A percentile compares a stretch with the other conserved stretches of the same genome.
phyloP scores from a whole-genome alignment of 2,113 vertebrate species.

The Meles meles region DNA sequence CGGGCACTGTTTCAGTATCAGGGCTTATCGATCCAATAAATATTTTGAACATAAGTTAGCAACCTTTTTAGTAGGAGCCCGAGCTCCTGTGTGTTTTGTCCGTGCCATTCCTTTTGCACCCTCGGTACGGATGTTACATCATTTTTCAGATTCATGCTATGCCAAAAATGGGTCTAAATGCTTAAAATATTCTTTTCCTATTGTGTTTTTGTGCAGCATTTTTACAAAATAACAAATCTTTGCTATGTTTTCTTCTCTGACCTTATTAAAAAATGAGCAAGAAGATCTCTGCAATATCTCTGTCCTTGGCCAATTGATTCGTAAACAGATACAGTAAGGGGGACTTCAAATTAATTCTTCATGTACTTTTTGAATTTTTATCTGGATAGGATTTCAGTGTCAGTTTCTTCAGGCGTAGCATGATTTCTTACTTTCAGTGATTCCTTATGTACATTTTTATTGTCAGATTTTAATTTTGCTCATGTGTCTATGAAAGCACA shows the following conservation, averaged over 20 bases:
- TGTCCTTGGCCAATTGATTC: not conserved
- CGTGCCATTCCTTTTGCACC: not conserved
- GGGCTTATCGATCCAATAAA: not conserved
- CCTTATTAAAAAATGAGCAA: not conserved
- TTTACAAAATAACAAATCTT: not conserved
- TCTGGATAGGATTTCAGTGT: not conserved
- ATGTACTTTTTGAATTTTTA: slow-evolving; percentile 2
- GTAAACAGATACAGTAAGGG: not conserved
- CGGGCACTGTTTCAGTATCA: not conserved
- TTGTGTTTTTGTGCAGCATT: not conserved
- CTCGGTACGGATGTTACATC: not conserved
- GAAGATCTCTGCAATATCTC: not conserved
- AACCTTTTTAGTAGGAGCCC: not conserved
- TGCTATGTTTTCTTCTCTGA: not conserved
- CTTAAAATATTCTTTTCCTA: not conserved
- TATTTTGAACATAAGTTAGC: not conserved
- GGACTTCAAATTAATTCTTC: not conserved
- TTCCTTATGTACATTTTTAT: not conserved
- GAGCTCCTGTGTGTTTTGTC: not conserved
- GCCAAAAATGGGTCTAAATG: not conserved
- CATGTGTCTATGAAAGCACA: not conserved
- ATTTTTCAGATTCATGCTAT: not conserved
- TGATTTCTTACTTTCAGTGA: not conserved
- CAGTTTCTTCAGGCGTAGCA: not conserved
- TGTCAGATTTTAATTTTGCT: slow-evolving; percentile 22